A percentile compares a stretch with the other conserved stretches of the same genome.
These are phyloP conservation scores for Anoplopoma fimbria DNA, from an alignment of 2,113 vertebrate species.

Conservation along the genomic window DNA sequence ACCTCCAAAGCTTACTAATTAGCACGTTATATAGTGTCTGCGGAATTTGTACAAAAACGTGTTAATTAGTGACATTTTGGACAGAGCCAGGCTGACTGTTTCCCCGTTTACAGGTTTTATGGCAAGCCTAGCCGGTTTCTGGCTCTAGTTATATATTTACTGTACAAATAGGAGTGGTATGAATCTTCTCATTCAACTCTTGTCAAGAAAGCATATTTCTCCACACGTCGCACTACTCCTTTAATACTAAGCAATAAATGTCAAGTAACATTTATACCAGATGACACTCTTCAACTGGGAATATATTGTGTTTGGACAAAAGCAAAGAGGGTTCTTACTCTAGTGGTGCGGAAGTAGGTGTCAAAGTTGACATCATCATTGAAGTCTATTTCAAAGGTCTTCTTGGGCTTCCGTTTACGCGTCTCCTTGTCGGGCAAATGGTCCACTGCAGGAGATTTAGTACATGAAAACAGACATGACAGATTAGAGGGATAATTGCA, in stretches of 20 bases:
- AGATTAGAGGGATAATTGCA: neutral
- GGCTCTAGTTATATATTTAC: neutral
- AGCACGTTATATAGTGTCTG: neutral
- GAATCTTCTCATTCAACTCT: too few species aligned
- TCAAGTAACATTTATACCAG: neutral
- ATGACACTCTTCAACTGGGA: neutral
- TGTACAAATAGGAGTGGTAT: neutral
- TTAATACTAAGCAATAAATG: neutral
- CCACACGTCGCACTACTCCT: neutral
- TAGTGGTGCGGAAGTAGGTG: slow-evolving; percentile 85
- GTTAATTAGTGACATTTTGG: neutral
- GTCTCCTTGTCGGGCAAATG: slow-evolving; percentile 84
- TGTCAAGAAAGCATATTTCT: neutral
- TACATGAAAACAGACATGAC: neutral
- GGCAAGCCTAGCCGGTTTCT: neutral
- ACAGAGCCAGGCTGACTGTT: neutral
- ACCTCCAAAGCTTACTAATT: neutral
- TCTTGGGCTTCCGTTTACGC: slow-evolving; percentile 84
- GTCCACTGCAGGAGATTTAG: slow-evolving; percentile 75
- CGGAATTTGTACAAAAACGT: neutral
- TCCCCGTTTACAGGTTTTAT: neutral
- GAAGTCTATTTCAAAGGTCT: slow-evolving; percentile 89
- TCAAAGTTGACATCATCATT: slow-evolving; percentile 88
- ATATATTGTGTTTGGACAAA: neutral
- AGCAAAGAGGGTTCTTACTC: slow-evolving; percentile 78